Base-by-base conservation (phyloP, 2,113 vertebrate genomes). In the Pantherophis guttatus region DNA sequence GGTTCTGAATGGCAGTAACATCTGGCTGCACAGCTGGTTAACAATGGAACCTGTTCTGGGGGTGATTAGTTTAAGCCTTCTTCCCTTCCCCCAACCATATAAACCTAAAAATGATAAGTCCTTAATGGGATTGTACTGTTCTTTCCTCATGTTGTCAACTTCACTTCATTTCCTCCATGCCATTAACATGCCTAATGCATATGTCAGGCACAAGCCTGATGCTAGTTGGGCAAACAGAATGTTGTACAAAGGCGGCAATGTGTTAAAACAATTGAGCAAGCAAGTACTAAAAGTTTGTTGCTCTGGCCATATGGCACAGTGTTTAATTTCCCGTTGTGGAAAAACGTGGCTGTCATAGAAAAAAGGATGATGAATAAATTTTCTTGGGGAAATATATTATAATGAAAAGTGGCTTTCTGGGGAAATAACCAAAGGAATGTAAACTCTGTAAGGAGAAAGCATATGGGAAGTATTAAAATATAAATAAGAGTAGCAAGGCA, bases 221-320 rank as follows among this genome's bases (percentile, higher is more conserved):
- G 96, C 94, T 53, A 95, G 97, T 96, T 97, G 96, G 97, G 97
- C 97, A 98, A 98, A 97, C 98, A 98, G 97, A 97, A 97, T 97
- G 97, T 96, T 97, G 97, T 96, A 97, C 0, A 96, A 98, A 98
- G 97, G 97, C 96, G 93, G 98, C 97, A 98, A 98, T 98, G 98
- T 98, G 98, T 98, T 98, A 98, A 98, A 98, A 98, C 98, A 98
- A 98, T 98, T 97, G 97, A 98, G 97, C 95, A 97, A 97, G 97
- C 96, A 93, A 97, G 97, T 96, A 97, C 97, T 97, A 97, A 98
- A 93, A 98, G 97, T 98, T 98, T 98, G 98, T 97, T 96, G 97
- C 97, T 98, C 97, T 91, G 98, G 97, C 97, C 98, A 98, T 98
- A 98, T 98, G 98, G 97, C 98, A 97, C 95, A 98, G 97, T 97